phyloP scores from a whole-genome alignment of 2,113 vertebrate species.

The Syngnathus floridae region DNA sequence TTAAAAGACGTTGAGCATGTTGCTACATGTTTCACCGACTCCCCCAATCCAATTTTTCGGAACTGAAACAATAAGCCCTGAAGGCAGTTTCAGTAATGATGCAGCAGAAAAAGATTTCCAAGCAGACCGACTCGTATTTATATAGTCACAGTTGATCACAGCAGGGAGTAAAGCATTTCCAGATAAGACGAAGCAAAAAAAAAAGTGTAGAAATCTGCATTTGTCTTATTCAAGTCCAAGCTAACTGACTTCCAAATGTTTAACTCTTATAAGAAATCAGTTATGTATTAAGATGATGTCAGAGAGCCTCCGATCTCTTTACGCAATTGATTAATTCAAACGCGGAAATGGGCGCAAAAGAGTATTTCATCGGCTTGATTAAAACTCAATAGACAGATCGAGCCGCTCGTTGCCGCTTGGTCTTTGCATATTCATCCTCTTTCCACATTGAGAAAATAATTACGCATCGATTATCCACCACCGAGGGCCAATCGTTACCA shows the following conservation, averaged over 20 bases:
- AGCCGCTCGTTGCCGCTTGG: slow-evolving; percentile 17
- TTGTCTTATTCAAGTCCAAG: slow-evolving; percentile 22
- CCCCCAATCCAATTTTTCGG: slow-evolving; percentile 6
- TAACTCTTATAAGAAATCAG: slow-evolving; percentile 20
- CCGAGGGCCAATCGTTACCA: slow-evolving; percentile 27
- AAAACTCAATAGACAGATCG: slow-evolving; percentile 44
- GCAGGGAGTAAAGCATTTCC: background rate
- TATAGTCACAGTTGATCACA: slow-evolving; percentile 24
- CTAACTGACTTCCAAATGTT: slow-evolving; percentile 36
- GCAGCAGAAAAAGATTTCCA: slow-evolving; percentile 22
- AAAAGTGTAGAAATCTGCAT: slow-evolving; percentile 33
- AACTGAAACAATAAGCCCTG: slow-evolving; percentile 22
- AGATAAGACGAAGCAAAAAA: background rate
- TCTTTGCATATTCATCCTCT: slow-evolving; percentile 53
- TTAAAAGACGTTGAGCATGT: slow-evolving; percentile 8
- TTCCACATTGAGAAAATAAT: slow-evolving; percentile 51
- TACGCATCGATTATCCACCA: slow-evolving; percentile 48
- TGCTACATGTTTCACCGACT: slow-evolving; percentile 2
- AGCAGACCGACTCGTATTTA: background rate
- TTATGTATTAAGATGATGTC: slow-evolving; percentile 16
- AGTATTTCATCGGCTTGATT: slow-evolving; percentile 50
- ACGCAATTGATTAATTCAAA: slow-evolving; percentile 45
- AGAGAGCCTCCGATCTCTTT: slow-evolving; percentile 21
- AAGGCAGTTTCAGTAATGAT: slow-evolving; percentile 18
- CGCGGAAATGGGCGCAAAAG: slow-evolving; percentile 37